These are phyloP conservation scores for Drosophila percnosoma DNA, from an alignment of 2,888 invertebrate genomes.

Conservation along the genomic window DNA sequence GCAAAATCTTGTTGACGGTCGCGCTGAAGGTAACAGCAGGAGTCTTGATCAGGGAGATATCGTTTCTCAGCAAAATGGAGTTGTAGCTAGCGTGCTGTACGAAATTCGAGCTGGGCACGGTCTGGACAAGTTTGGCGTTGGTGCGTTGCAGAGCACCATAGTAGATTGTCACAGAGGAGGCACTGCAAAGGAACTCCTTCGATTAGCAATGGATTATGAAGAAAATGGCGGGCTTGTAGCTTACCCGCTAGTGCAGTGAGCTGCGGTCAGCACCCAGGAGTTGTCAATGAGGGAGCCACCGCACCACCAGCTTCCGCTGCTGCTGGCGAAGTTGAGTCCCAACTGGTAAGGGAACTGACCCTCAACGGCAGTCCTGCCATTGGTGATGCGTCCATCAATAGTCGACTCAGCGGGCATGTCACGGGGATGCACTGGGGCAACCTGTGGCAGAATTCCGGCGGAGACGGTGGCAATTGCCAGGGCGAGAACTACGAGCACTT, in stretches of 20 bases:
- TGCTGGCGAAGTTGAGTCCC: conserved; percentile 68
- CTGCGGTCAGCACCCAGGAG: conserved; percentile 74
- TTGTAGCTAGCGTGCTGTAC: conserved; percentile 83
- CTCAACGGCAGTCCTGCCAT: conserved; percentile 61
- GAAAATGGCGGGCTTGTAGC: background rate
- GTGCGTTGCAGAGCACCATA: conserved; percentile 75
- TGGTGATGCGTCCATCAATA: conserved; percentile 75
- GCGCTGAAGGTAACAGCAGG: conserved; percentile 43
- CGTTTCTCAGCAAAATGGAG: conserved; percentile 64
- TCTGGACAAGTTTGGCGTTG: conserved; percentile 60
- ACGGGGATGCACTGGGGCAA: conserved; percentile 60
- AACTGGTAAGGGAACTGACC: conserved; percentile 79
- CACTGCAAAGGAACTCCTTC: conserved; percentile 45
- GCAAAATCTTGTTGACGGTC: conserved; percentile 42
- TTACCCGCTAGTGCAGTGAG: conserved; percentile 79
- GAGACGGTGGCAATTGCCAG: conserved; percentile 68
- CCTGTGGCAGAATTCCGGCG: conserved; percentile 58
- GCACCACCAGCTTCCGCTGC: conserved; percentile 69
- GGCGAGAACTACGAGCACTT: conserved; percentile 68
- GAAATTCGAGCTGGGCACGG: conserved; percentile 65
- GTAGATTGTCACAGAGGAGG: conserved; percentile 63
- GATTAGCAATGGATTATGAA: background rate
- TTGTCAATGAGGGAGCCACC: conserved; percentile 76
- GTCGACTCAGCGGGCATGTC: conserved; percentile 41
- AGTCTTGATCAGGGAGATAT: conserved; percentile 77